Evolutionary conservation across 2,888 invertebrate genomes (phyloP).

Genomic region (Chloroclysta siterata): DNA sequence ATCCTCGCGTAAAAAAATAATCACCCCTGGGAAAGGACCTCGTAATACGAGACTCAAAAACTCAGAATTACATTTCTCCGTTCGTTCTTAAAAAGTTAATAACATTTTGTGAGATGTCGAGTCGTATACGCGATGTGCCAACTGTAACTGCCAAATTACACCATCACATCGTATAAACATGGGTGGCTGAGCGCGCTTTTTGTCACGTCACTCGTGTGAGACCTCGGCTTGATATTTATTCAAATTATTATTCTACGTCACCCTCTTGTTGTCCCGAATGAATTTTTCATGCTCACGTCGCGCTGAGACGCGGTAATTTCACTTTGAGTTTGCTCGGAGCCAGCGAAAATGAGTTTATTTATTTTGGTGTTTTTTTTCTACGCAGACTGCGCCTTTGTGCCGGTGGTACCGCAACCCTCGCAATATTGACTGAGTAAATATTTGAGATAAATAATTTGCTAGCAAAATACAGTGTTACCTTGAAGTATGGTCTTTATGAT

Average conservation of each 20-base stretch:
- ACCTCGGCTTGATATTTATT: conserved; percentile 76
- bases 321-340: conserved; percentile 77
- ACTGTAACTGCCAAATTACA: conserved; percentile 75
- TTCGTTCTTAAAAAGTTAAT: conserved; percentile 72
- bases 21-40: conserved; percentile 48
- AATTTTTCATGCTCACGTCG: conserved; percentile 83
- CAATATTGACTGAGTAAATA: conserved; percentile 61
- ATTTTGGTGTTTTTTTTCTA: conserved; percentile 63
- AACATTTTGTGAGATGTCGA: conserved; percentile 73
- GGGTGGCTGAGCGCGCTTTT: conserved; percentile 74
- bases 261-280: conserved; percentile 80
- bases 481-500: conserved; percentile 30
- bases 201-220: conserved; percentile 75
- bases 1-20: conserved; percentile 50
- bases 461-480: conserved; percentile 49
- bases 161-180: conserved; percentile 77
- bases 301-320: conserved; percentile 78
- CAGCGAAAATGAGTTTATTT: conserved; percentile 76
- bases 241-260: conserved; percentile 80
- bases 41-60: conserved; percentile 48
- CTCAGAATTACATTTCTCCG: conserved; percentile 55
- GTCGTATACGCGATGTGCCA: conserved; percentile 63
- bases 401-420: conserved; percentile 53
- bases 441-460: conserved; percentile 63
- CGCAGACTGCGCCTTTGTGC: conserved; percentile 60